Base-by-base conservation (phyloP, 2,888 invertebrate species). In the Cristatella mucedo region DNA sequence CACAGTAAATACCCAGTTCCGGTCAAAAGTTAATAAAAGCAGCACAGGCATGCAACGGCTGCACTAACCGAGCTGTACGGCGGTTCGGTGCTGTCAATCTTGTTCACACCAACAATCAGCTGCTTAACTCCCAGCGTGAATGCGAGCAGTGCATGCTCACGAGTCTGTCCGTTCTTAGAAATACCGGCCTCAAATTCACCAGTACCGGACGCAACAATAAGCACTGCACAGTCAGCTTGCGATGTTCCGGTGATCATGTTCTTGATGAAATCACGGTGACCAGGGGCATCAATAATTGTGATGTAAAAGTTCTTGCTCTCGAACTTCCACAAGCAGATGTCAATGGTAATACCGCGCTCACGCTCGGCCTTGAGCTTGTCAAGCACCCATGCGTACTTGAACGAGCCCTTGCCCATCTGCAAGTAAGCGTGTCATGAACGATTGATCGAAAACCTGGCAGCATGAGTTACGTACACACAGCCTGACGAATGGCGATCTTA, bases 261-360 rank as follows among this genome's bases (percentile, higher is more conserved):
- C 75, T 97, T 97, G 75, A 97, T 97, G 80, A 97, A 97, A 86
- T 97, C 95, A 76, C 97, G 82, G 77, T 97, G 97, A 62, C 97
- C 97, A 50, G 97, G 97, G 52, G 97, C 97, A 70, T 97, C 97
- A 68, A 97, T 97, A 73, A 97, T 93, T 68, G 93, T 95, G 52
- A 95, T 85, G 65, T 87, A 89, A 76, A 83, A 95, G 68, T 77
- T 91, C 44, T 76, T 68, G 9, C 93, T 93, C 70, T 93, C 91
- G 69, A 95, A 95, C 72, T 93, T 93, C 93, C 93, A 93, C 59
- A 93, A 72, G 52, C 91, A 87, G 68, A 93, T 93, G 69, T 95
- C 93, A 62, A 95, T 95, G 66, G 93, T 95, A 73, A 95, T 93
- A 83, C 93, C 93, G 80, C 93, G 87, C 72, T 95, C 93, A 74